Percentiles rank a stretch among this genome's conserved stretches.
phyloP scores from a whole-genome alignment of 1,140 invertebrate species.

The Pseudomyrmex sp. region DNA sequence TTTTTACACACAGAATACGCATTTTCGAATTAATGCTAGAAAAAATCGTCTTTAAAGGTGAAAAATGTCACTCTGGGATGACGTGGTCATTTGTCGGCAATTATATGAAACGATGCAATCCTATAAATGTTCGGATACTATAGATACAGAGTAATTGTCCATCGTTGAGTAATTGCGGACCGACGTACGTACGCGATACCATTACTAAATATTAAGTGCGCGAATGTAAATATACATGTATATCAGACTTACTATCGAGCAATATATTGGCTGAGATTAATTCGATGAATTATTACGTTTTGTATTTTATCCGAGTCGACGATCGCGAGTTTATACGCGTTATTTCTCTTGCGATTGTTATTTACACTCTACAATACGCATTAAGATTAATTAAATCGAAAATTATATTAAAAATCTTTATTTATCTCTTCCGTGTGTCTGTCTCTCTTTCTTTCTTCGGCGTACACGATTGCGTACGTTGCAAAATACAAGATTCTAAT shows the following conservation, averaged over 20 bases:
- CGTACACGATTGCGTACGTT: too few relatives aligned
- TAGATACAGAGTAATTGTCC: neutral
- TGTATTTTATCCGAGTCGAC: neutral
- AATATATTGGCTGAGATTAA: neutral
- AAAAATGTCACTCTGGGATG: neutral
- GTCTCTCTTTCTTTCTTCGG: too few relatives aligned
- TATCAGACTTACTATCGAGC: neutral
- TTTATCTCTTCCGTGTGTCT: too few relatives aligned
- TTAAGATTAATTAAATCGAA: neutral
- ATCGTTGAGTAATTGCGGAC: slow-evolving; percentile 6
- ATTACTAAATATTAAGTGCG: neutral
- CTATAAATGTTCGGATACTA: neutral
- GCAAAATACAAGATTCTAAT: too few relatives aligned
- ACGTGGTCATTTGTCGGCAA: neutral
- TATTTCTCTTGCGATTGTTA: neutral
- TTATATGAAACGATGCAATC: neutral
- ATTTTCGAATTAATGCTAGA: neutral
- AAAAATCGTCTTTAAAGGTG: neutral
- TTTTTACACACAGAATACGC: too few relatives aligned
- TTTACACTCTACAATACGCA: neutral
- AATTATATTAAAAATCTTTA: neutral
- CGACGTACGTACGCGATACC: neutral
- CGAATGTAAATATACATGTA: neutral
- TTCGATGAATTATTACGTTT: neutral
- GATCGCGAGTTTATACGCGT: neutral